Evolutionary conservation across 2,888 invertebrate species (phyloP).

Genomic region (Idaea straminata): DNA sequence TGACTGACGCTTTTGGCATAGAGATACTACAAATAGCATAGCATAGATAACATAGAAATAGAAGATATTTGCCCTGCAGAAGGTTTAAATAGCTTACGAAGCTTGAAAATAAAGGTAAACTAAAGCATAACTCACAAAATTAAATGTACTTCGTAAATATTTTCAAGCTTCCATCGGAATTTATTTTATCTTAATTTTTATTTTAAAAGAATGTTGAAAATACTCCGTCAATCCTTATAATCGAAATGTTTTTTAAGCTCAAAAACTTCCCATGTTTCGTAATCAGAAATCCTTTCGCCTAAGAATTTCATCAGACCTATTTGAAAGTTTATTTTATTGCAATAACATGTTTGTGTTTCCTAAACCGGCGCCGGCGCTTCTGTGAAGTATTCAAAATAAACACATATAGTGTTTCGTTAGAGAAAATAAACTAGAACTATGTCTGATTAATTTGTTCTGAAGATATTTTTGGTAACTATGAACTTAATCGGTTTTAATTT

Average conservation of each 20-base stretch:
- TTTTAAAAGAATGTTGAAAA: background rate
- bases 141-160: background rate
- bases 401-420: constrained; percentile 38
- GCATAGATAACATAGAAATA: no score
- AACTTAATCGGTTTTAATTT: background rate
- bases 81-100: no score
- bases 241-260: background rate
- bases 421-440: background rate
- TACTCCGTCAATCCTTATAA: background rate
- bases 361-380: constrained; percentile 29
- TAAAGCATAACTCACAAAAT: no score
- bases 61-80: no score
- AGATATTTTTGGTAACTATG: background rate
- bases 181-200: no score
- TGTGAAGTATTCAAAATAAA: constrained; percentile 39
- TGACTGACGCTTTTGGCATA: no score
- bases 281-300: background rate
- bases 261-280: background rate
- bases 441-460: background rate
- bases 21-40: no score
- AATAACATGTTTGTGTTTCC: constrained; percentile 38
- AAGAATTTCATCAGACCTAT: constrained; percentile 21
- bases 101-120: no score
- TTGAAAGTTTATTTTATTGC: constrained; percentile 37
- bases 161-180: background rate